Base-by-base conservation (phyloP, 2,797 vertebrate species). In the Benthosema pterotum region DNA sequence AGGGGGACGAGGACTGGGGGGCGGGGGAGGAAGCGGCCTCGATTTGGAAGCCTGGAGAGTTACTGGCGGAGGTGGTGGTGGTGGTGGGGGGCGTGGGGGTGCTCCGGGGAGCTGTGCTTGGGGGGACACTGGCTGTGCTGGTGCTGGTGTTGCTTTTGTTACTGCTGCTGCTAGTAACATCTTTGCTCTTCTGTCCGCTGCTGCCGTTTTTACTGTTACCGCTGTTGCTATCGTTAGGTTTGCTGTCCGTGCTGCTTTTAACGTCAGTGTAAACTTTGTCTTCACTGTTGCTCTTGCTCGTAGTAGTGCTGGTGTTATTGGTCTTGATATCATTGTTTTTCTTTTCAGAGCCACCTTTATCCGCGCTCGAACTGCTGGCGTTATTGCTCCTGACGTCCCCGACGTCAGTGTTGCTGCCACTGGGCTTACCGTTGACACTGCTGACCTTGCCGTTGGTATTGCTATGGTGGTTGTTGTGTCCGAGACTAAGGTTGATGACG, bases 11-110 rank as follows among this genome's bases (percentile, higher is more conserved):
- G 0, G 87, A 88, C 48, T 90, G 90, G 17, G 87, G 82, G 68
- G 92, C 86, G 3, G 94, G 94, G 0, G 90, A 87, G 13, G 79
- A 81, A 0, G 78, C 42, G 0, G 82, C 86, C 0, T 85, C 86
- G 38, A 74, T 75, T 54, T 64, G 77, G 42, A 71, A 19, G 22
- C 17, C 3, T 17, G 81, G 67, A 12, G 81, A 78, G 65, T 82
- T 75, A 12, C 55, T 64, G 45, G 22, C 9, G 42, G 52, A 5
- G 43, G 4, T 12, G 52, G 63, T 19, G 43, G 22, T 42, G 12
- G 82, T 67, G 2, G 49, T 45, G 1, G 86, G 80, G 3, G 58
- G 22, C 1, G 58, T 13, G 15, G 58, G 13, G 3, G 47, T 32
- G 11, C 14, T 4, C 3, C 9, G 45, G 6, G 16, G 14, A 11